phyloP scores from a whole-genome alignment of 2,888 invertebrate genomes.

The Mystacides longicornis region DNA sequence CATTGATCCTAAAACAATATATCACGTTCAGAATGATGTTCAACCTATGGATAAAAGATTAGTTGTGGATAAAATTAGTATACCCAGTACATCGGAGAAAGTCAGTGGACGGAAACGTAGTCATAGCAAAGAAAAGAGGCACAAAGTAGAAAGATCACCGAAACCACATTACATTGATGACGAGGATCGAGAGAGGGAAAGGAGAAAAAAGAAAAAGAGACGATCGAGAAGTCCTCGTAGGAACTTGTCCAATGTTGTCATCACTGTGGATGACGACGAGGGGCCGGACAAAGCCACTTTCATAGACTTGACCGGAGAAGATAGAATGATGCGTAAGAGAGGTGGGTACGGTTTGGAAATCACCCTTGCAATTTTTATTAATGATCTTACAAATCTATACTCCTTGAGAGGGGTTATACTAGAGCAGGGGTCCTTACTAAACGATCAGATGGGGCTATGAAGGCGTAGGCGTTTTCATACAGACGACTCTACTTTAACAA shows the following conservation, averaged over 20 bases:
- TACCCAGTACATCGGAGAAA: not conserved
- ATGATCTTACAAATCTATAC: too few relatives aligned
- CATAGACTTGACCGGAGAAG: constrained; percentile 53
- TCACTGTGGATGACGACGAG: constrained; percentile 35
- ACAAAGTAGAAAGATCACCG: not conserved
- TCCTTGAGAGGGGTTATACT: too few relatives aligned
- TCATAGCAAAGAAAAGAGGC: constrained; percentile 35
- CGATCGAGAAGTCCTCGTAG: constrained; percentile 3
- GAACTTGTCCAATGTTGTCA: constrained; percentile 37
- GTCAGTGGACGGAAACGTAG: constrained; percentile 10
- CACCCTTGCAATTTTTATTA: too few relatives aligned
- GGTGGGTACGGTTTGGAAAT: too few relatives aligned
- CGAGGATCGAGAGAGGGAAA: constrained; percentile 9
- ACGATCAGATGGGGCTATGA: too few relatives aligned
- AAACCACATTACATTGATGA: not conserved
- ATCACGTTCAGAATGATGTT: constrained; percentile 9
- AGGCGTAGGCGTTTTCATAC: too few relatives aligned
- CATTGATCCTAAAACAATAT: constrained; percentile 2
- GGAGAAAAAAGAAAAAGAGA: constrained; percentile 31
- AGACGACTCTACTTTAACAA: too few relatives aligned
- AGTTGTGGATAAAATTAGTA: constrained; percentile 2
- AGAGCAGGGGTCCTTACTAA: too few relatives aligned
- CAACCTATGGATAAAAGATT: constrained; percentile 20
- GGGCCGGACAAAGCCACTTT: constrained; percentile 29
- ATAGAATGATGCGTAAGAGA: constrained; percentile 28